Evolutionary conservation across 2,888 invertebrate species (phyloP).

Genomic region (Eledona agricola): DNA sequence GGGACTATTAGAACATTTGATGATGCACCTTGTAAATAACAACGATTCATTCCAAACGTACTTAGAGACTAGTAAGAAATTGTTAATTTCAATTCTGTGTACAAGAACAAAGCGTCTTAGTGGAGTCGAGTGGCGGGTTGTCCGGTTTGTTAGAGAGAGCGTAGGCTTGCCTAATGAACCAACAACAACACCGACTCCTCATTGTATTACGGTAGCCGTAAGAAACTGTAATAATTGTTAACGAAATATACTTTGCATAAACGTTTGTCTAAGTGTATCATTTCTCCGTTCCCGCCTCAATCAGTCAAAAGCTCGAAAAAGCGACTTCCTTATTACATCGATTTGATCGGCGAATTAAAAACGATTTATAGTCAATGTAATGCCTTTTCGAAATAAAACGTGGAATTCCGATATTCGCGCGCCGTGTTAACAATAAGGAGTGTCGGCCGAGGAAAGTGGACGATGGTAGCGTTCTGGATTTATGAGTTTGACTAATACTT

Average conservation of each 20-base stretch:
- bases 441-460: constrained; percentile 54
- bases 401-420: constrained; percentile 43
- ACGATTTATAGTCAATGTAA: constrained; percentile 35
- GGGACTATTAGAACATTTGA: neutral
- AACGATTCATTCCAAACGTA: constrained; percentile 17
- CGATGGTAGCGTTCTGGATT: constrained; percentile 56
- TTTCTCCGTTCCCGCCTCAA: constrained; percentile 21
- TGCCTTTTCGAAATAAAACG: constrained; percentile 41
- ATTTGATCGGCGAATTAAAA: constrained; percentile 29
- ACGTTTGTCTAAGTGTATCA: constrained; percentile 41
- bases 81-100: constrained; percentile 30
- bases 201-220: constrained; percentile 34
- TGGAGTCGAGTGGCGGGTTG: constrained; percentile 24
- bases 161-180: constrained; percentile 24
- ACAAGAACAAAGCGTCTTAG: constrained; percentile 21
- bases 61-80: constrained; percentile 25
- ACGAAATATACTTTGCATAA: constrained; percentile 53
- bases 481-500: constrained; percentile 57
- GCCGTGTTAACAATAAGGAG: constrained; percentile 53
- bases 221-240: constrained; percentile 49
- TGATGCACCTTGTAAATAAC: constrained; percentile 26
- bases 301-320: constrained; percentile 13
- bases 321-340: constrained; percentile 27
- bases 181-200: constrained; percentile 20
- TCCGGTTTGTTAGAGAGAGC: constrained; percentile 23